Percentiles rank a stretch among this genome's conserved stretches.
Conservation (phyloP, 1,140 invertebrate species). For the Pseudachorutes palmiensis region DNA sequence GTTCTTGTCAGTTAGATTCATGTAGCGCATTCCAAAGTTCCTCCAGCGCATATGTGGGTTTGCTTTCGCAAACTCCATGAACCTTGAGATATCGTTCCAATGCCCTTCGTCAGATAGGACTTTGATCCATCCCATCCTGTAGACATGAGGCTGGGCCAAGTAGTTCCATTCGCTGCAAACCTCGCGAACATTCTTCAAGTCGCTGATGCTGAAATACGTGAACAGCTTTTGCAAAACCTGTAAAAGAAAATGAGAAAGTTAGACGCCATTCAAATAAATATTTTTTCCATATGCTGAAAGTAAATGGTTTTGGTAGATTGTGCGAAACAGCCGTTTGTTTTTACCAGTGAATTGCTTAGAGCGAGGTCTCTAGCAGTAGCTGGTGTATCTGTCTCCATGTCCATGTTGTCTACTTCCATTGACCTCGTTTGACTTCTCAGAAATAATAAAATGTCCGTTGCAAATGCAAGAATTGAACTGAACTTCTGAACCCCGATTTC, state of each 20-base stretch:
- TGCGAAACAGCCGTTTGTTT: too few relatives aligned
- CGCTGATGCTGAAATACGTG: background rate
- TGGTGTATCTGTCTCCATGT: too few relatives aligned
- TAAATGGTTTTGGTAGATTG: too few relatives aligned
- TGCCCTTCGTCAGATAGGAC: background rate
- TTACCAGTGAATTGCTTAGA: too few relatives aligned
- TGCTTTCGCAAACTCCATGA: background rate
- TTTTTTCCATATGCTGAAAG: too few relatives aligned
- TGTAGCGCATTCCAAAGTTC: background rate
- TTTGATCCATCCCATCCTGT: background rate
- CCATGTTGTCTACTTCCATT: too few relatives aligned
- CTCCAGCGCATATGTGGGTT: background rate
- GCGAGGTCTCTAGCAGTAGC: too few relatives aligned
- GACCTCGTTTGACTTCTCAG: too few relatives aligned
- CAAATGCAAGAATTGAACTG: too few relatives aligned
- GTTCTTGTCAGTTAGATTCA: slow-evolving; percentile 4
- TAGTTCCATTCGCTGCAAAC: background rate
- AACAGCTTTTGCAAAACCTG: background rate
- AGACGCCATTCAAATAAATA: too few relatives aligned
- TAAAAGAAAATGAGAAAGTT: background rate
- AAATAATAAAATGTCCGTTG: too few relatives aligned
- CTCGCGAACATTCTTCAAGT: background rate
- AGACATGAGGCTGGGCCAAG: background rate
- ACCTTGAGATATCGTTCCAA: background rate
- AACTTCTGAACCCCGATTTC: too few relatives aligned